Percentiles rank a stretch among this genome's conserved stretches.
Conservation (phyloP, 2,113 vertebrate species). For the Halcyon senegalensis region DNA sequence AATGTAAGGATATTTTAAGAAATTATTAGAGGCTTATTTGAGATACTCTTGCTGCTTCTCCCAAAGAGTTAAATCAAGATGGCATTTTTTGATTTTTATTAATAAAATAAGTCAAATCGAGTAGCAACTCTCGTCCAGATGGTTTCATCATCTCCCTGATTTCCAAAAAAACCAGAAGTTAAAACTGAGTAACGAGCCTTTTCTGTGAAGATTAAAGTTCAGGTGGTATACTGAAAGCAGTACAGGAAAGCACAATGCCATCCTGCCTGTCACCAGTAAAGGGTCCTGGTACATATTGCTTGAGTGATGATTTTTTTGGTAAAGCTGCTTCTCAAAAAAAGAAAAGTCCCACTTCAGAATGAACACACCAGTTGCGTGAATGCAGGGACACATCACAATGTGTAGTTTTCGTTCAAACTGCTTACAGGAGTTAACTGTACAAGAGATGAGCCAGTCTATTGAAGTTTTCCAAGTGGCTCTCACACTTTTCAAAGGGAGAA, state of each 20-base stretch:
- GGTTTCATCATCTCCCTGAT: not conserved
- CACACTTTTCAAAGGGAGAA: not conserved
- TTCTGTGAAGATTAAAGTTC: not conserved
- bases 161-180: not conserved
- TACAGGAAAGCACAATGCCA: not conserved
- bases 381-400: accelerated
- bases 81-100: not conserved
- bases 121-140: not conserved
- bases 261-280: not conserved
- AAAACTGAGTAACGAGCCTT: not conserved
- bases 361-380: not conserved
- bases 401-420: not conserved
- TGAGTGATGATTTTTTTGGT: not conserved
- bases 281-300: not conserved
- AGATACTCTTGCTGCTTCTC: not conserved
- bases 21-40: not conserved
- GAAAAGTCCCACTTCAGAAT: not conserved
- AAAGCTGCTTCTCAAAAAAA: not conserved
- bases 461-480: not conserved
- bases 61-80: not conserved
- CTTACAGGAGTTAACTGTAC: not conserved
- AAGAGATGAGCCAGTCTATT: not conserved
- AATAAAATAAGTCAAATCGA: not conserved
- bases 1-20: not conserved
- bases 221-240: not conserved